Conservation (phyloP, 2,888 invertebrate species). For the Leucophenga montana region DNA sequence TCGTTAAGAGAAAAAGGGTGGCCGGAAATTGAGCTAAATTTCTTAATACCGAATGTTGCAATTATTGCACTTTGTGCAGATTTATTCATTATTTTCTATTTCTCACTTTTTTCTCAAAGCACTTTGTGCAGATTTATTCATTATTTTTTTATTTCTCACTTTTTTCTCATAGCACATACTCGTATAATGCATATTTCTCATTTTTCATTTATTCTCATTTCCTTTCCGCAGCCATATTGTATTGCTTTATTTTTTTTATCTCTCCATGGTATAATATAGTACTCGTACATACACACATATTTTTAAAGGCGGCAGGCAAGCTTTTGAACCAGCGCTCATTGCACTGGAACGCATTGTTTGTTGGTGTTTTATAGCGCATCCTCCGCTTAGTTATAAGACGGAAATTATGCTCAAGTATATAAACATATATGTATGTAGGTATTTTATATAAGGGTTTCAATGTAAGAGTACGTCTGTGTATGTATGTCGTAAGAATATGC, state of each 20-base stretch:
- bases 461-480: constrained; percentile 22
- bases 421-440: not conserved
- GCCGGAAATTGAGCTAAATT: constrained; percentile 36
- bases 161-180: not conserved
- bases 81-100: constrained; percentile 11
- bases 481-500: constrained; percentile 15
- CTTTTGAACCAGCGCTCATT: not conserved
- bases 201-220: constrained; percentile 7
- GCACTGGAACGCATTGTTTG: not conserved
- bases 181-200: not conserved
- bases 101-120: constrained; percentile 16
- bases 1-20: too few species aligned
- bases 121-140: constrained; percentile 21
- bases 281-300: not conserved
- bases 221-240: not conserved
- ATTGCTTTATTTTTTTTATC: not conserved
- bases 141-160: not conserved
- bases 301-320: not conserved
- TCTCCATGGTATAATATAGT: not conserved
- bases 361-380: not conserved
- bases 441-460: constrained; percentile 34
- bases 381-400: constrained; percentile 17
- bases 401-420: constrained; percentile 21
- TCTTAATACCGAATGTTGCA: constrained; percentile 65
- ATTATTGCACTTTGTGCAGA: constrained; percentile 43